These are phyloP conservation scores for Pelodiscus sinensis DNA, from an alignment of 2,113 vertebrate species.

Conservation along the genomic window DNA sequence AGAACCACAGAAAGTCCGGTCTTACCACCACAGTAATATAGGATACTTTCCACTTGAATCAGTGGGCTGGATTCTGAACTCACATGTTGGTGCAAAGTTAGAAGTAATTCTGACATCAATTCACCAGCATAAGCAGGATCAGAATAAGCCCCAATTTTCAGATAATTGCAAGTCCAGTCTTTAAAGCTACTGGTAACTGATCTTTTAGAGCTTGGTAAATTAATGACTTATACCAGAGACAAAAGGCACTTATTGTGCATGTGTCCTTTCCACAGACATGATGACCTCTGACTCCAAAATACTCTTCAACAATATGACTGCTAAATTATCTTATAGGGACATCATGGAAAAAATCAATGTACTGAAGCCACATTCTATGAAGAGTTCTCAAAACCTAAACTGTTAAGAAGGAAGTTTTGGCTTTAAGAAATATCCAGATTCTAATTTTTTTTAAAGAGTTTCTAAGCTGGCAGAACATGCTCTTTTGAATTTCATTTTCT, in stretches of 20 bases:
- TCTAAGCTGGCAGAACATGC: too few species aligned
- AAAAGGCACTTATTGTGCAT: background rate
- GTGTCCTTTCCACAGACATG: background rate
- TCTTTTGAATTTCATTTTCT: too few species aligned
- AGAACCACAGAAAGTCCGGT: background rate
- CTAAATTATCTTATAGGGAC: background rate
- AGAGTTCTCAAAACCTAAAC: too few species aligned
- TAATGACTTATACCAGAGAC: background rate
- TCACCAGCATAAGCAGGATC: background rate
- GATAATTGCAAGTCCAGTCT: background rate
- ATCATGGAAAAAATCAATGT: background rate
- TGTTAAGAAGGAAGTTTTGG: too few species aligned
- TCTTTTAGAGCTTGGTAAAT: too few species aligned
- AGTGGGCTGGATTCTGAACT: background rate
- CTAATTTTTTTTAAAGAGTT: too few species aligned
- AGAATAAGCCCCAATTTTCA: background rate
- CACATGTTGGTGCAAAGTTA: rapidly evolving
- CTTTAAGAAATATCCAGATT: too few species aligned
- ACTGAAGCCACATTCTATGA: background rate
- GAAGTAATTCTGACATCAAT: background rate
- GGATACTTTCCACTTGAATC: background rate
- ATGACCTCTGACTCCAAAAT: conserved; percentile 30
- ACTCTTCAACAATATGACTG: background rate
- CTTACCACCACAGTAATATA: background rate
- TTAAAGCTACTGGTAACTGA: too few species aligned